These are phyloP conservation scores for Onychostoma macrolepis DNA, from an alignment of 2,113 vertebrate species.

Conservation along the genomic window DNA sequence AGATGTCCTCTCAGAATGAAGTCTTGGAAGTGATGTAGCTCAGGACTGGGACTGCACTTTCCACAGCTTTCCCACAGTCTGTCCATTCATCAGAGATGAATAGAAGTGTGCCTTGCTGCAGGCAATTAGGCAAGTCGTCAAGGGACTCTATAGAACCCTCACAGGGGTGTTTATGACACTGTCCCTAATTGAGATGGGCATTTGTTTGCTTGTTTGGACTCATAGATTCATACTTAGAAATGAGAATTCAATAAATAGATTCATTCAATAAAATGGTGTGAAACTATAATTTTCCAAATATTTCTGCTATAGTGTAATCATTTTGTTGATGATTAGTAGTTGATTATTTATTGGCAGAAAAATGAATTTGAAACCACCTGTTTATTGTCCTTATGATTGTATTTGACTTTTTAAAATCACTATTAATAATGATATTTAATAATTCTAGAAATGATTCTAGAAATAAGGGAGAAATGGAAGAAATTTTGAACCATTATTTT, in stretches of 20 bases:
- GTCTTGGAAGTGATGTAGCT: background rate
- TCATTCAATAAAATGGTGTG: background rate
- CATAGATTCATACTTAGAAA: background rate
- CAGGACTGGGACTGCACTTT: conserved; percentile 14
- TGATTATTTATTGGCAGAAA: background rate
- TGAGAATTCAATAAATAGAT: background rate
- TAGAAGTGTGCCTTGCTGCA: conserved; percentile 35
- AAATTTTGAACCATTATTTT: background rate
- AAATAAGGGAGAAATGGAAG: background rate
- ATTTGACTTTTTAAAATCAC: background rate
- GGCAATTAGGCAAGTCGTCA: conserved; percentile 12
- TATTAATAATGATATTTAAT: background rate
- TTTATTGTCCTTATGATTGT: background rate
- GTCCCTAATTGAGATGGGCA: background rate
- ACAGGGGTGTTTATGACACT: background rate
- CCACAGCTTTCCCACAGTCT: conserved; percentile 28
- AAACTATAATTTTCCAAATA: background rate
- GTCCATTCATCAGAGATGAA: conserved; percentile 24
- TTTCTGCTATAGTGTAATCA: background rate
- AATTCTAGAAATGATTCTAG: background rate
- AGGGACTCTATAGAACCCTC: conserved; percentile 12
- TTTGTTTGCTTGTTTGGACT: conserved; percentile 12
- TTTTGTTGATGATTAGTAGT: background rate
- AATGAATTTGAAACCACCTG: background rate
- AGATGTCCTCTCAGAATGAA: background rate